phyloP scores from a whole-genome alignment of 1,140 invertebrate genomes.

The Cardiocondyla obscurior region DNA sequence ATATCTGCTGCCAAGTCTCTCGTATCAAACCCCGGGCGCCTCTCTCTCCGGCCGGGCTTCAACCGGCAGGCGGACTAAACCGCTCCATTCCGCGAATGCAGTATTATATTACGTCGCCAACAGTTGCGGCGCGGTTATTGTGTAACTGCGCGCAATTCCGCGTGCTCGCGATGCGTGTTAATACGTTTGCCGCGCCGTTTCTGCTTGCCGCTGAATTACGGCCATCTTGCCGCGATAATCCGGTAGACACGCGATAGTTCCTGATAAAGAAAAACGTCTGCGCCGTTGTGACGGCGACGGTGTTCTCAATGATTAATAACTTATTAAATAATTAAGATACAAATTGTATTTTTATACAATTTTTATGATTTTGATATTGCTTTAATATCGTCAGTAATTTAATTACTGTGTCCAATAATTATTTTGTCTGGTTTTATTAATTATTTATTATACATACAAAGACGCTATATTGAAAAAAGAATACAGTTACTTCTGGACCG shows the following conservation, averaged over 20 bases:
- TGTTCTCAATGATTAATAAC: too few species aligned
- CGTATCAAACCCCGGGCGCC: constrained; percentile 7
- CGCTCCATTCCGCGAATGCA: constrained; percentile 17
- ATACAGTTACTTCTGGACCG: too few species aligned
- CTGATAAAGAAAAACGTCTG: background rate
- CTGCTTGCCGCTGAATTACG: background rate
- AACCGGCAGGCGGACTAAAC: constrained; percentile 35
- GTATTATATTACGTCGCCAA: constrained; percentile 36
- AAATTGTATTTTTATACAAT: too few species aligned
- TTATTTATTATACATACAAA: too few species aligned
- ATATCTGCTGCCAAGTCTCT: constrained; percentile 27
- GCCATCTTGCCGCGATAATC: constrained; percentile 1
- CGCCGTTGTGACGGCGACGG: background rate
- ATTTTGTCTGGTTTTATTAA: background rate
- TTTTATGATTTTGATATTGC: background rate
- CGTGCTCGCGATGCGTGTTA: constrained; percentile 27
- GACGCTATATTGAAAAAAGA: too few species aligned
- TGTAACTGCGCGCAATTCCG: constrained; percentile 26
- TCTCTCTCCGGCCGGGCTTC: constrained; percentile 5
- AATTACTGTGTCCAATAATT: background rate
- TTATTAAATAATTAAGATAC: background rate
- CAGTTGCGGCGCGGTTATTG: constrained; percentile 18
- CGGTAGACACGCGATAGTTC: background rate
- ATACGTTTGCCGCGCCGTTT: constrained; percentile 24
- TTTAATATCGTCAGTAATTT: background rate